Conservation (phyloP, 2,113 vertebrate genomes). For the Callospermophilus lateralis region DNA sequence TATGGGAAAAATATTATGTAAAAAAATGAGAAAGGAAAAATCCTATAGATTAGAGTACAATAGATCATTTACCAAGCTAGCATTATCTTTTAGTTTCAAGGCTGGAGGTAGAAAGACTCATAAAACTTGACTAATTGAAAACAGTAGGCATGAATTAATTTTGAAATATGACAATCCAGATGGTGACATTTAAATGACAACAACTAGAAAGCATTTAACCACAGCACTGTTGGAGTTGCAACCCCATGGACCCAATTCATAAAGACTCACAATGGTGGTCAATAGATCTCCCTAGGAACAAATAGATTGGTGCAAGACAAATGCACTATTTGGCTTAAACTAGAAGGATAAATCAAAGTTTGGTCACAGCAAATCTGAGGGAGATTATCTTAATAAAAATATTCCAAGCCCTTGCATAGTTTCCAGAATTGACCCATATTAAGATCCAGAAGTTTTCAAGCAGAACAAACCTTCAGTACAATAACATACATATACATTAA, state of each 20-base stretch:
- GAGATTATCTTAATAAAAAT: neutral
- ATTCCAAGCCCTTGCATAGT: neutral
- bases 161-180: neutral
- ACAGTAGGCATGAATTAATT: neutral
- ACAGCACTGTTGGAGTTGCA: neutral
- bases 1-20: too few relatives aligned
- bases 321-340: neutral
- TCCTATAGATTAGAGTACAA: too few relatives aligned
- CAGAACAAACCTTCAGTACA: accelerated
- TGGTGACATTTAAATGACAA: neutral
- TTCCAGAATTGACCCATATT: neutral
- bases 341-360: neutral
- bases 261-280: neutral
- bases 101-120: neutral
- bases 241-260: too few relatives aligned
- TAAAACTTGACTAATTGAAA: neutral
- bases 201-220: neutral
- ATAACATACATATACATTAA: accelerated
- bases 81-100: neutral
- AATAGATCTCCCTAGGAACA: neutral
- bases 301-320: neutral
- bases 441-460: neutral
- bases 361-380: neutral
- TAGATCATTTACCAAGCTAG: too few relatives aligned
- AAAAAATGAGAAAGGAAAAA: too few relatives aligned